Percentiles rank a stretch among this genome's conserved stretches.
phyloP scores from a whole-genome alignment of 1,140 invertebrate species.

The Penaeus indicus region DNA sequence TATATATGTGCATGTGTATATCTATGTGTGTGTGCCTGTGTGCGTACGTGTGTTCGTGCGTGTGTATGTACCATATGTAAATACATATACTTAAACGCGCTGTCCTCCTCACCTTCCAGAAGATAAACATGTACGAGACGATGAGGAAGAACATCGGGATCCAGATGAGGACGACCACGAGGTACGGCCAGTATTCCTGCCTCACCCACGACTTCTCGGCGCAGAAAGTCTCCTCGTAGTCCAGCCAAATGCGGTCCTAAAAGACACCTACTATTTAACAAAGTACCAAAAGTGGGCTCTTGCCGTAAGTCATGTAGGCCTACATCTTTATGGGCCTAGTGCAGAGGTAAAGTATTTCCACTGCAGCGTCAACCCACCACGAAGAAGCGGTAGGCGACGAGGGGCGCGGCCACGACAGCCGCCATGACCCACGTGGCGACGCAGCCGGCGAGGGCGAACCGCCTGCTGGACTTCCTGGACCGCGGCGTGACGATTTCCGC shows the following conservation, averaged over 20 bases:
- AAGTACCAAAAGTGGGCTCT: not conserved
- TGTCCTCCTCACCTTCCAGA: conserved; percentile 7
- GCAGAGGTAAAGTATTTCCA: not conserved
- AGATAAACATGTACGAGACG: conserved; percentile 30
- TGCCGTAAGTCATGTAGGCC: not conserved
- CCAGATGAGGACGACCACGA: conserved; percentile 32
- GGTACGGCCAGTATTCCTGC: conserved; percentile 1
- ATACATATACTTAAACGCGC: not conserved
- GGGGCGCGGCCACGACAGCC: not conserved
- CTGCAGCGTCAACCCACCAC: conserved; percentile 2
- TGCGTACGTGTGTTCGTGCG: not conserved
- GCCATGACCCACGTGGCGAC: conserved; percentile 2
- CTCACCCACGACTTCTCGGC: conserved; percentile 13
- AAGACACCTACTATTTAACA: not conserved
- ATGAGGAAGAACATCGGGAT: conserved; percentile 30
- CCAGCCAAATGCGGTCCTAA: conserved; percentile 16
- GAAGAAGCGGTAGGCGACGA: not conserved
- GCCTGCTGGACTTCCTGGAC: no score
- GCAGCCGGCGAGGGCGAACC: not conserved
- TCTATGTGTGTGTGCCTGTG: not conserved
- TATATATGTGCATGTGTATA: not conserved
- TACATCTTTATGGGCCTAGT: not conserved
- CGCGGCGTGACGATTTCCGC: not conserved
- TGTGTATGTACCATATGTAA: not conserved
- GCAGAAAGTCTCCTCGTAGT: conserved; percentile 35